These are phyloP conservation scores for Pseudois nayaur DNA, from an alignment of 2,113 vertebrate species.

Conservation along the genomic window DNA sequence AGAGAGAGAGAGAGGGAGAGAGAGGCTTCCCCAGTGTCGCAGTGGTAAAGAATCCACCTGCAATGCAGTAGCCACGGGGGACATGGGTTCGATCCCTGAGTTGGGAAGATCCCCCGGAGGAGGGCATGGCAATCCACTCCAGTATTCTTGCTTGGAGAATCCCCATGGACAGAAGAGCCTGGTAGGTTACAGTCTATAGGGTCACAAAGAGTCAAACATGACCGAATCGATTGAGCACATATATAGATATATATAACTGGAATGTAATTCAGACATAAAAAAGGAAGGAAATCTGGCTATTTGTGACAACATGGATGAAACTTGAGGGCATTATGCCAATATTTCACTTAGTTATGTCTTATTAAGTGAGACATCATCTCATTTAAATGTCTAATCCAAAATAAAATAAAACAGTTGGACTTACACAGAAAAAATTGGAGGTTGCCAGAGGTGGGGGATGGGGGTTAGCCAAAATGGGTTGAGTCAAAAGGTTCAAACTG, in stretches of 20 bases:
- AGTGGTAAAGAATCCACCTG: background rate
- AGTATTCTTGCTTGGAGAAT: background rate
- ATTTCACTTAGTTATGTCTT: background rate
- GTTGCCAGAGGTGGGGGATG: background rate
- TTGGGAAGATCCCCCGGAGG: background rate
- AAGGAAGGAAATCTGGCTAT: background rate
- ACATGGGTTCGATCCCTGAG: background rate
- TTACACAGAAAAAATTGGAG: background rate
- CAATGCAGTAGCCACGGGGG: background rate
- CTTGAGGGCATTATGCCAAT: background rate
- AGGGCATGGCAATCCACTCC: background rate
- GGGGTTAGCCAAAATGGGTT: background rate
- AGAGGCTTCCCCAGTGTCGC: background rate
- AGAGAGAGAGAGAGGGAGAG: background rate
- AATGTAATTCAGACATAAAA: background rate
- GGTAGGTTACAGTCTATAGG: background rate
- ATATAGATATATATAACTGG: background rate
- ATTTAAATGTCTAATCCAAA: background rate
- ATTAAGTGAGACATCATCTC: background rate
- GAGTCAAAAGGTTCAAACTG: background rate
- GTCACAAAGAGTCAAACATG: background rate
- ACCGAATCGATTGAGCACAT: background rate
- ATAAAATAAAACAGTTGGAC: background rate
- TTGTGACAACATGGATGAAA: background rate
- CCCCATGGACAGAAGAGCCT: background rate